Conservation (phyloP, 2,888 invertebrate species). For the Cactoblastis cactorum region DNA sequence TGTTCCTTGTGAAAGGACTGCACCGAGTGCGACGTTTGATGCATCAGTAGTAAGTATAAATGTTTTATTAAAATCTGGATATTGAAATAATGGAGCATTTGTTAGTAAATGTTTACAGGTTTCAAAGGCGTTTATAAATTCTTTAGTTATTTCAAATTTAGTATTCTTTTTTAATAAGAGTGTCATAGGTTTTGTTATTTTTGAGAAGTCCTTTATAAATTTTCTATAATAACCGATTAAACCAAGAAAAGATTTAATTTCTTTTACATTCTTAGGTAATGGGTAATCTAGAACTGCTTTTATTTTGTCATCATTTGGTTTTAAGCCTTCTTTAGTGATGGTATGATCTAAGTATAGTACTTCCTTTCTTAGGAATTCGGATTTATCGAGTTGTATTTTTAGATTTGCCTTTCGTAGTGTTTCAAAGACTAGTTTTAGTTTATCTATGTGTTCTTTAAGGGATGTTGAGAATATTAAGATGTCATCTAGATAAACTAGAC, state of each 20-base stretch:
- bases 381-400: no score
- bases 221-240: slow-evolving; percentile 43
- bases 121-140: slow-evolving; percentile 24
- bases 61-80: slow-evolving; percentile 32
- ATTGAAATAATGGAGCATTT: slow-evolving; percentile 33
- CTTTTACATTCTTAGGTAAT: slow-evolving; percentile 24
- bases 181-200: slow-evolving; percentile 27
- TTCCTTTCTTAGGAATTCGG: slow-evolving; percentile 29
- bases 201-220: slow-evolving; percentile 35
- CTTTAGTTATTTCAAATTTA: slow-evolving; percentile 12
- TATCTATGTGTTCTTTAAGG: slow-evolving; percentile 27
- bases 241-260: slow-evolving; percentile 40
- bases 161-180: slow-evolving; percentile 18
- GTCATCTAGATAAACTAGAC: slow-evolving; percentile 41
- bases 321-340: slow-evolving; percentile 27
- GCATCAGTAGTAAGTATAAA: slow-evolving; percentile 28
- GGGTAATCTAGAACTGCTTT: slow-evolving; percentile 27
- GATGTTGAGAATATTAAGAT: slow-evolving; percentile 31
- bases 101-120: slow-evolving; percentile 29
- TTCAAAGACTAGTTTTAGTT: slow-evolving; percentile 25
- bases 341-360: slow-evolving; percentile 35
- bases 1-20: slow-evolving; percentile 27
- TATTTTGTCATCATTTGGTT: slow-evolving; percentile 32
- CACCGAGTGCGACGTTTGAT: slow-evolving; percentile 23
- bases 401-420: slow-evolving; percentile 23